These are phyloP conservation scores for Drosophila buzzatii DNA, from an alignment of 2,888 invertebrate species.

Conservation along the genomic window DNA sequence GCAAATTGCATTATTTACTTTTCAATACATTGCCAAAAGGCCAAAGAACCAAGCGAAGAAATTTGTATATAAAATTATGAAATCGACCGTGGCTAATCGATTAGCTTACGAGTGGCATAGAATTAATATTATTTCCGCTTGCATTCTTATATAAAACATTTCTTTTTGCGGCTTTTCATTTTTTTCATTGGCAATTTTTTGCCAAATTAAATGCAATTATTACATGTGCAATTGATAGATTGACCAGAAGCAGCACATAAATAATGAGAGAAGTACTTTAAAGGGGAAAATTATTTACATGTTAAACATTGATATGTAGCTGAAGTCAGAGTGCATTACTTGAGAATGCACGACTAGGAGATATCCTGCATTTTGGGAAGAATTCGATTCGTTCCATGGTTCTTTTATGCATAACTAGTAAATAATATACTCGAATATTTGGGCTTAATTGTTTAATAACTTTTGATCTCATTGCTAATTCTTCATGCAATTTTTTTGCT, in stretches of 20 bases:
- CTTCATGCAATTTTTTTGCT: too few species aligned
- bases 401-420: too few species aligned
- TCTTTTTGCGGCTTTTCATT: not conserved
- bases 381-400: too few species aligned
- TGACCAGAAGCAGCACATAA: conserved; percentile 6
- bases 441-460: too few species aligned
- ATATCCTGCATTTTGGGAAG: not conserved
- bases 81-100: conserved; percentile 70
- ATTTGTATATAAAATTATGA: conserved; percentile 72
- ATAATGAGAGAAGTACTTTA: not conserved
- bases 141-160: conserved; percentile 2
- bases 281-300: not conserved
- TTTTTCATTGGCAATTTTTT: not conserved
- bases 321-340: not conserved
- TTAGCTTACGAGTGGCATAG: conserved; percentile 38
- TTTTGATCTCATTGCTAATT: too few species aligned
- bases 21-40: conserved; percentile 60
- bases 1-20: conserved; percentile 74
- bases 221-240: conserved; percentile 26
- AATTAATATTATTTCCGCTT: conserved; percentile 39
- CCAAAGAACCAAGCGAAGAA: conserved; percentile 34
- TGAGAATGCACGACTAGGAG: not conserved
- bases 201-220: conserved; percentile 59
- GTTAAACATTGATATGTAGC: not conserved
- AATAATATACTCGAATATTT: too few species aligned